Percentiles rank a stretch among this genome's conserved stretches.
These are phyloP conservation scores for Mormyrus proboscirostris DNA, from an alignment of 2,797 vertebrate species.

Conservation along the genomic window DNA sequence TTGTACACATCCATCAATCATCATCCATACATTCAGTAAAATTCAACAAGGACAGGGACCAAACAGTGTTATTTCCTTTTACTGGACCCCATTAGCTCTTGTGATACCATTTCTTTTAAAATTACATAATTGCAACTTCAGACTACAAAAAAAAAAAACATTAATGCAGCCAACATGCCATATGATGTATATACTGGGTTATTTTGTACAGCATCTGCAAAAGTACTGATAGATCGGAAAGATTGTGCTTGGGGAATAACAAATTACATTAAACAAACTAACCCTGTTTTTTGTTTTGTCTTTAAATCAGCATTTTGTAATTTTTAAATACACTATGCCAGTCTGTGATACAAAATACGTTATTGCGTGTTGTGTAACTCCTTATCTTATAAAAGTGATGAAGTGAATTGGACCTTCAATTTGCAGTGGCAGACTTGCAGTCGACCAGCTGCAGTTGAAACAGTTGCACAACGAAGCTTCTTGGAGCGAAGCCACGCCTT, in stretches of 20 bases:
- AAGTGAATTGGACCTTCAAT: background rate
- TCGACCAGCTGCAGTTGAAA: background rate
- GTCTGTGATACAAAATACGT: background rate
- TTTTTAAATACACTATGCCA: background rate
- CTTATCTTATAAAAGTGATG: background rate
- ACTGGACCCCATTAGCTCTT: background rate
- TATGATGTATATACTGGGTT: background rate
- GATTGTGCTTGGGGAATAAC: background rate
- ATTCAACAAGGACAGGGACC: background rate
- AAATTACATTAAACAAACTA: background rate
- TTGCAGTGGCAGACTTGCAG: background rate
- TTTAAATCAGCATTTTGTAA: background rate
- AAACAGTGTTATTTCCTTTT: background rate
- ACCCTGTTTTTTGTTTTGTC: background rate
- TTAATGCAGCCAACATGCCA: background rate
- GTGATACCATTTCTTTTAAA: background rate
- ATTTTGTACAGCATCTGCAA: background rate
- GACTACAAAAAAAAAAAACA: background rate
- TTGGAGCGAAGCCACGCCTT: slow-evolving; percentile 53
- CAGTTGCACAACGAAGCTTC: background rate
- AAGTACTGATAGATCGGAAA: background rate
- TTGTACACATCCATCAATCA: background rate
- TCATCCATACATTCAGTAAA: background rate
- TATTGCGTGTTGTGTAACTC: background rate
- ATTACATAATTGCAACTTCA: background rate